Conservation (phyloP, 2,797 vertebrate genomes). For the Phrynocephalus forsythii region DNA sequence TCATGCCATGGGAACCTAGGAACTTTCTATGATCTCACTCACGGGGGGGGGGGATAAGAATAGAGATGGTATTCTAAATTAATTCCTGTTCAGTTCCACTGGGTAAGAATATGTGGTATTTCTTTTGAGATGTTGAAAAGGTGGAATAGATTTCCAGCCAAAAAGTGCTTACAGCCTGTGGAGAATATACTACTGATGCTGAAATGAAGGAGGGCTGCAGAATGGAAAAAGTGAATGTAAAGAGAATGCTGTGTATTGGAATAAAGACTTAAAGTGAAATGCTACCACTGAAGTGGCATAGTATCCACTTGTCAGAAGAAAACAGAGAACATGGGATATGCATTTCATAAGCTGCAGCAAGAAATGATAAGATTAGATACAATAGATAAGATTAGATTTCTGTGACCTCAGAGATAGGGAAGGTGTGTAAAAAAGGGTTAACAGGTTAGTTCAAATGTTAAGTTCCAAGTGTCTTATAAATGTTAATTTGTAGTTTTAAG, state of each 20-base stretch:
- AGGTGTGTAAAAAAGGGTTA: not conserved
- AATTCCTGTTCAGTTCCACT: slow-evolving; percentile 14
- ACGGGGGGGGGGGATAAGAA: not conserved
- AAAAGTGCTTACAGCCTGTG: not conserved
- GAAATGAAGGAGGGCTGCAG: slow-evolving; percentile 21
- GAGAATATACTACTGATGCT: slow-evolving; percentile 12
- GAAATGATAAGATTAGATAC: slow-evolving; percentile 42
- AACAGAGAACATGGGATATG: slow-evolving; percentile 30
- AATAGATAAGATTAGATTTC: slow-evolving; percentile 46
- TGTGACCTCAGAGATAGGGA: slow-evolving; percentile 12
- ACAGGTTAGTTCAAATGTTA: too few species aligned
- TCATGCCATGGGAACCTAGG: slow-evolving; percentile 15
- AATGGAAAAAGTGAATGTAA: slow-evolving; percentile 25
- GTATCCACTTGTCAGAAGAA: slow-evolving; percentile 33
- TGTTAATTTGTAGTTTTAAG: too few species aligned
- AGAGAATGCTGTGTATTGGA: slow-evolving; percentile 18
- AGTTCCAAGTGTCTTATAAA: too few species aligned
- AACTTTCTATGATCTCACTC: slow-evolving; percentile 31
- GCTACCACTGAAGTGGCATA: not conserved
- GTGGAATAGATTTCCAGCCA: slow-evolving; percentile 25
- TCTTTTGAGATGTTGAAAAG: slow-evolving; percentile 9
- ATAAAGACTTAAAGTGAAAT: slow-evolving; percentile 43
- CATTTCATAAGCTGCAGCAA: slow-evolving; percentile 32
- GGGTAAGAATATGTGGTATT: slow-evolving; percentile 24
- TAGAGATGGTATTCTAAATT: slow-evolving; percentile 17